These are phyloP conservation scores for Molorchus minor DNA, from an alignment of 2,888 invertebrate genomes.

Conservation along the genomic window DNA sequence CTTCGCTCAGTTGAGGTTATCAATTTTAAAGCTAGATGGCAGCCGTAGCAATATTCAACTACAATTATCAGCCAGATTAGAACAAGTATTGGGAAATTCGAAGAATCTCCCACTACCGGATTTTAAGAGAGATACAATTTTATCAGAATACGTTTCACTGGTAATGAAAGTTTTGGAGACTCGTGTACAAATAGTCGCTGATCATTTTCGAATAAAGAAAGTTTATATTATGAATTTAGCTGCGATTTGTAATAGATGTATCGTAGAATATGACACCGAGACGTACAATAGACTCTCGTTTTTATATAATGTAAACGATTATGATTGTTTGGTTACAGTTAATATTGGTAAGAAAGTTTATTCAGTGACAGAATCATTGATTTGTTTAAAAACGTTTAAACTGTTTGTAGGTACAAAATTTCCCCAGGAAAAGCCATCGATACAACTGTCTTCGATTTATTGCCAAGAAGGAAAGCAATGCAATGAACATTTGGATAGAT, in stretches of 20 bases:
- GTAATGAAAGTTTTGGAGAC: constrained; percentile 66
- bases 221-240: constrained; percentile 63
- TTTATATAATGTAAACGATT: constrained; percentile 70
- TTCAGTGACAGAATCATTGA: not conserved
- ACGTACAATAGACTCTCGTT: constrained; percentile 65
- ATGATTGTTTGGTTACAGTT: constrained; percentile 69
- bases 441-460: constrained; percentile 68
- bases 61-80: constrained; percentile 64
- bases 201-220: constrained; percentile 61
- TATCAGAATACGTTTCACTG: constrained; percentile 69
- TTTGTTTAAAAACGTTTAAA: not conserved
- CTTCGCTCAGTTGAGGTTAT: constrained; percentile 50
- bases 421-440: constrained; percentile 67
- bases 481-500: constrained; percentile 43
- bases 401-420: constrained; percentile 60
- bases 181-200: constrained; percentile 60
- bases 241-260: constrained; percentile 58
- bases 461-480: constrained; percentile 57
- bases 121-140: constrained; percentile 57
- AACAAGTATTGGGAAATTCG: constrained; percentile 63
- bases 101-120: constrained; percentile 61
- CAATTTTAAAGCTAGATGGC: constrained; percentile 56
- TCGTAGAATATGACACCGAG: constrained; percentile 65
- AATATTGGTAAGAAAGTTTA: constrained; percentile 62
- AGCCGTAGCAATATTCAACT: constrained; percentile 61